phyloP scores from a whole-genome alignment of 2,797 vertebrate genomes.

The Oryzias dopingdopingensis region DNA sequence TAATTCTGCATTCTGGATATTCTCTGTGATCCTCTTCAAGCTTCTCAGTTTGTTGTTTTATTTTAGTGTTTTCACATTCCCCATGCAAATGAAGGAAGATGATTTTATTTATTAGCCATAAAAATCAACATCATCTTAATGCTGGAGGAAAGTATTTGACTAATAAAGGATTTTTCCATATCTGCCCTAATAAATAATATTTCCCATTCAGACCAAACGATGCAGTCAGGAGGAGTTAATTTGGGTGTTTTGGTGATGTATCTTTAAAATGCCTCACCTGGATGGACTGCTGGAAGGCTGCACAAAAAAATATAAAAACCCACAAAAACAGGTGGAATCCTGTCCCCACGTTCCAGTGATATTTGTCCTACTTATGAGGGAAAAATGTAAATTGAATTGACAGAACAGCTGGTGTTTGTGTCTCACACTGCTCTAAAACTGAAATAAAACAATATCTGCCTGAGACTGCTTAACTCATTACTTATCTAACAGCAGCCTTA shows the following conservation, averaged over 20 bases:
- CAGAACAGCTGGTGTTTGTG: constrained; percentile 14
- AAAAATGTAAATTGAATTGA: neutral
- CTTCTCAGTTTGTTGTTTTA: too few species aligned
- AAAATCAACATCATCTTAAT: neutral
- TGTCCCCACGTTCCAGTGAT: neutral
- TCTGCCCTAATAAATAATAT: neutral
- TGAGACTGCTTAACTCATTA: constrained; percentile 13
- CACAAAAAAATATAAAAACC: constrained; percentile 1
- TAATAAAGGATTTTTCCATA: neutral
- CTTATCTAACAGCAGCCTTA: constrained; percentile 29
- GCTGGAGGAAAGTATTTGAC: neutral
- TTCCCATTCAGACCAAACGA: neutral
- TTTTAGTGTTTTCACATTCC: neutral
- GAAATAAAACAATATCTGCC: constrained; percentile 28
- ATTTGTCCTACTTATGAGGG: neutral
- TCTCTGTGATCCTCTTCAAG: too few species aligned
- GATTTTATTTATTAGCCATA: neutral
- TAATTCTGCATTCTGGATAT: too few species aligned
- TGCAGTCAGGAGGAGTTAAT: neutral
- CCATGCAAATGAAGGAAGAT: neutral
- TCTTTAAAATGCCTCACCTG: neutral
- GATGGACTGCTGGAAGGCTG: neutral
- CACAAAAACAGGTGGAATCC: constrained; percentile 5
- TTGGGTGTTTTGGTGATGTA: neutral
- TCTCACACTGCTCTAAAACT: constrained; percentile 5